Conservation (phyloP, 2,797 vertebrate species). For the Halcyon smyrnensis region DNA sequence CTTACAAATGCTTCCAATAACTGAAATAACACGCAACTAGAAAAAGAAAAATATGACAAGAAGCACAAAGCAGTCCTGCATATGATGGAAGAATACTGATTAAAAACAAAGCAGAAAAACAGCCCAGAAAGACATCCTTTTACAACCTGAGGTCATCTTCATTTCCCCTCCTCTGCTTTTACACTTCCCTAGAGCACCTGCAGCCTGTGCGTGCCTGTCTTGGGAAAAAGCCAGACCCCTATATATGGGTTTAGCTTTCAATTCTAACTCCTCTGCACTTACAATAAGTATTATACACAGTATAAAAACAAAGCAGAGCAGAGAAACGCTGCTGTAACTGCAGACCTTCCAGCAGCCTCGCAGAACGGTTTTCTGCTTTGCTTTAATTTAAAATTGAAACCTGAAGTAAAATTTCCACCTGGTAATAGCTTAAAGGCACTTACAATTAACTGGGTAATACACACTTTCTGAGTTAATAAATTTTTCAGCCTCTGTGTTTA, state of each 20-base stretch:
- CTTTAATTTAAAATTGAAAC: constrained; percentile 70
- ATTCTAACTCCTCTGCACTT: neutral
- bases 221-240: constrained; percentile 5
- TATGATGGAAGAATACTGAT: neutral
- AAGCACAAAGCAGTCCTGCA: neutral
- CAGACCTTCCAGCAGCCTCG: constrained; percentile 8
- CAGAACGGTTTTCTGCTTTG: constrained; percentile 13
- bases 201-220: neutral
- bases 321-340: neutral
- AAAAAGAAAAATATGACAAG: neutral
- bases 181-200: neutral
- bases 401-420: constrained; percentile 69
- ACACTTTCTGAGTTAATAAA: constrained; percentile 69
- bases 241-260: neutral
- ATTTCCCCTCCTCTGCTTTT: neutral
- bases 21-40: neutral
- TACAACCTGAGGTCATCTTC: neutral
- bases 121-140: neutral
- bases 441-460: constrained; percentile 65
- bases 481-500: constrained; percentile 64
- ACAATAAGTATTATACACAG: neutral
- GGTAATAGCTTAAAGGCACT: constrained; percentile 63
- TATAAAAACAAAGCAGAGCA: neutral
- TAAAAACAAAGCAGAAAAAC: neutral
- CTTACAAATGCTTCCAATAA: neutral